These are phyloP conservation scores for Ictidomys tridecemlineatus DNA, from an alignment of 2,113 vertebrate genomes.

Conservation along the genomic window DNA sequence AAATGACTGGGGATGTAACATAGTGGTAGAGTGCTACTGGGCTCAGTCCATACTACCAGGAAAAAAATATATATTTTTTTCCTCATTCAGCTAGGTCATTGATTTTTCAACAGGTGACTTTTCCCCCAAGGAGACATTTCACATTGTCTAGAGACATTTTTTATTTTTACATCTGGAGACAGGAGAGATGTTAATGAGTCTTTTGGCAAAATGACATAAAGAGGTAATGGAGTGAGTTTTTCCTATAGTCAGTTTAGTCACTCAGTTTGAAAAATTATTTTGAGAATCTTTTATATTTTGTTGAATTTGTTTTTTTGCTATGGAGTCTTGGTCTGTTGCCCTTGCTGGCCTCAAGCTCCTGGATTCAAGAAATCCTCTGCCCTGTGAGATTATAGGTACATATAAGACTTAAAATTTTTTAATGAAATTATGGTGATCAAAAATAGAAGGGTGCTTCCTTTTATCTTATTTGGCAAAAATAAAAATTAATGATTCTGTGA, in stretches of 20 bases:
- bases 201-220: slow-evolving; percentile 44
- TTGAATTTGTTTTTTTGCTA: neutral
- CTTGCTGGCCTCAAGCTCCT: neutral
- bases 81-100: neutral
- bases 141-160: neutral
- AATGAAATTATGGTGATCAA: neutral
- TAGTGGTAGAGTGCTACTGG: too few species aligned
- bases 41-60: too few species aligned
- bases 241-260: slow-evolving; percentile 2
- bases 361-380: neutral
- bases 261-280: slow-evolving; percentile 34
- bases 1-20: too few species aligned
- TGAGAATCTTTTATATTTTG: slow-evolving; percentile 30
- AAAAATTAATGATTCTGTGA: slow-evolving; percentile 12
- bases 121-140: neutral
- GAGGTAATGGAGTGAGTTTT: slow-evolving; percentile 17
- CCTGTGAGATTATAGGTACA: neutral
- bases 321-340: neutral
- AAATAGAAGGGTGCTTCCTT: neutral
- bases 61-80: too few species aligned
- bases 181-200: neutral
- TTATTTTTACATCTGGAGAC: neutral
- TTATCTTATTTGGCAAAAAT: slow-evolving; percentile 10
- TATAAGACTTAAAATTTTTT: neutral
- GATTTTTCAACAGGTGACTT: neutral